phyloP scores from a whole-genome alignment of 2,113 vertebrate species.

The Axis porcinus region DNA sequence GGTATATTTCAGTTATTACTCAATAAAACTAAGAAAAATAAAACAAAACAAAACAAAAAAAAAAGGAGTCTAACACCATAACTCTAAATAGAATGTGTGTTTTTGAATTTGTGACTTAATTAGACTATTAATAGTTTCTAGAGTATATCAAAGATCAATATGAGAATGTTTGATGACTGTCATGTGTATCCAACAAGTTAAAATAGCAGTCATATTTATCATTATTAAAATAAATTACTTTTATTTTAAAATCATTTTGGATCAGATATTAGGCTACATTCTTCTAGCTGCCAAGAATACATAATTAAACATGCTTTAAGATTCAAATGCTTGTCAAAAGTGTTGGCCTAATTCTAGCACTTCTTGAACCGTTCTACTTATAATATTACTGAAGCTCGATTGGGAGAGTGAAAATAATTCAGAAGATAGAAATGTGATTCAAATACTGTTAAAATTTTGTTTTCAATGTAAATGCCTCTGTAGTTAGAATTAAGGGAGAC shows the following conservation, averaged over 20 bases:
- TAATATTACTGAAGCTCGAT: conserved; percentile 24
- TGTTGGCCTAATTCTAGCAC: conserved; percentile 51
- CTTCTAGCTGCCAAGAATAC: conserved; percentile 53
- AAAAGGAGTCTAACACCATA: background rate
- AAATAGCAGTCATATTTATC: background rate
- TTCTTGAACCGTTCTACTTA: conserved; percentile 34
- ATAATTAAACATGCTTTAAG: conserved; percentile 44
- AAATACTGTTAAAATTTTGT: conserved; percentile 5
- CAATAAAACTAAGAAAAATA: background rate
- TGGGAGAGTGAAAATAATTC: conserved; percentile 36
- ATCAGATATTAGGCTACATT: background rate
- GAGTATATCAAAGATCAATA: background rate
- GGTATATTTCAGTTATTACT: background rate
- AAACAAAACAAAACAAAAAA: background rate
- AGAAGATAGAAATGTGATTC: conserved; percentile 61
- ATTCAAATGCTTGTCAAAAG: background rate
- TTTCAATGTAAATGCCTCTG: background rate
- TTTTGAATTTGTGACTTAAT: background rate
- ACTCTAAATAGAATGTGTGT: background rate
- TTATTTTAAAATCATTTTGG: conserved; percentile 57
- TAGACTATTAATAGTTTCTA: background rate
- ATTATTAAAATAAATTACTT: conserved; percentile 55
- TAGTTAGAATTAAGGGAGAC: background rate
- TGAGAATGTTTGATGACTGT: background rate
- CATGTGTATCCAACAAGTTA: background rate